Evolutionary conservation across 2,888 invertebrate genomes (phyloP), one percentile per base, ranked within the genome.

Genomic region (Esperia sulphurella): DNA sequence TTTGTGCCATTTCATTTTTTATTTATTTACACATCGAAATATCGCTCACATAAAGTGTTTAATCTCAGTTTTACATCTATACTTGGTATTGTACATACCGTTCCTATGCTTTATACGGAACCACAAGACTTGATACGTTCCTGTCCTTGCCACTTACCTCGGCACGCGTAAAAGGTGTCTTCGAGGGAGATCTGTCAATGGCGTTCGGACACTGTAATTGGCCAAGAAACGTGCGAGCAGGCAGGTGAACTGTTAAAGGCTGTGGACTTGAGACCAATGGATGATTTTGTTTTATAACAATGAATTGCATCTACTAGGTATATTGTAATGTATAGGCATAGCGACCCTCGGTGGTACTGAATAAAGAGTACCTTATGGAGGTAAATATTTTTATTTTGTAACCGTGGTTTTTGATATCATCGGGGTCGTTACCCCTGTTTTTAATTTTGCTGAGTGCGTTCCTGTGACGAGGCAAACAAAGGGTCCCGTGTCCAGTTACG

Each of bases 401-500:
- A 12, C 61, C 14, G 33, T 43, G 30, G 31, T 43, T 68, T 69
- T 65, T 41, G 58, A 62, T 59, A 59, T 64, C 63, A 61, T 55
- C 55, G 54, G 53, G 77, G 73, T 65, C 76, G 67, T 71, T 76
- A 73, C 77, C 79, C 68, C 65, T 58, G 45, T 66, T 82, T 84
- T 87, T 39, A 86, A 89, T 88, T 85, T 85, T 64, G 71, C 84
- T 83, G 74, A 89, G 86, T 85, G 87, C 80, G 74, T 77, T 80
- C 81, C 83, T 71, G 79, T 79, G 71, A 77, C 77, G 77, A 71
- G 59, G 69, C 75, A 83, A 88, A 87, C 86, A 87, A 82, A 84
- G 86, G 83, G 85, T 75, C 83, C 79, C 63, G 64, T 71, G 81
- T 65, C 79, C 82, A 81, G 72, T 74, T 72, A 73, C 83, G 73